A percentile compares a stretch with the other conserved stretches of the same genome.
Evolutionary conservation across 2,113 vertebrate genomes (phyloP).

Genomic region (Pleuronectes platessa): DNA sequence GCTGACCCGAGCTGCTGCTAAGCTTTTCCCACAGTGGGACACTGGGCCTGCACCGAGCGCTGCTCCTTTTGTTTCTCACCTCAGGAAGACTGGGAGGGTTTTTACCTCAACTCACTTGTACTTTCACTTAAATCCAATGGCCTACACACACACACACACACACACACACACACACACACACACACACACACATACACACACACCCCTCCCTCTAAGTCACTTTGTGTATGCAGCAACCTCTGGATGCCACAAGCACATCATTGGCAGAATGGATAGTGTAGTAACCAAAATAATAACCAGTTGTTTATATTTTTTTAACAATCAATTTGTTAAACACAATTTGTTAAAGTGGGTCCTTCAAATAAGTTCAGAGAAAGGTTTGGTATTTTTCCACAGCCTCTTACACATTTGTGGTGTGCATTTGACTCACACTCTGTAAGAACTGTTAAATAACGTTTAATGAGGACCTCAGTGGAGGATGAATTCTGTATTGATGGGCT

Average conservation of each 20-base stretch:
- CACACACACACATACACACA: too few relatives aligned
- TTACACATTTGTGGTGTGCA: too few relatives aligned
- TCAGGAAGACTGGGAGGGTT: conserved; percentile 30
- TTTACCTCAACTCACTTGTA: conserved; percentile 16
- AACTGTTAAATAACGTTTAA: too few relatives aligned
- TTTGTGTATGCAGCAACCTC: not conserved
- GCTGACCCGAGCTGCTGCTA: conserved; percentile 68
- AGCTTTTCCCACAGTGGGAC: conserved; percentile 68
- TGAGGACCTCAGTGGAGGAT: too few relatives aligned
- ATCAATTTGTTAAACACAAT: too few relatives aligned
- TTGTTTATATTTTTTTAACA: too few relatives aligned
- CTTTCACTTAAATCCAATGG: conserved; percentile 4
- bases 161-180: not conserved
- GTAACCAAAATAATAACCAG: not conserved
- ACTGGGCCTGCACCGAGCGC: conserved; percentile 33
- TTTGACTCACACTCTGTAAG: too few relatives aligned
- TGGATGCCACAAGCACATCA: too few relatives aligned
- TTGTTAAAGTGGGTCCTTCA: not conserved
- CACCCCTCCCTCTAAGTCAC: too few relatives aligned
- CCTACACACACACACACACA: not conserved
- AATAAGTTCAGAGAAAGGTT: not conserved
- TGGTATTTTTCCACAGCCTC: not conserved
- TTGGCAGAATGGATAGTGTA: not conserved
- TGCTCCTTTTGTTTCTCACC: conserved; percentile 53
- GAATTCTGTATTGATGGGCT: too few relatives aligned